Evolutionary conservation across 2,888 invertebrate species (phyloP).

Genomic region (Plebejus melissa): DNA sequence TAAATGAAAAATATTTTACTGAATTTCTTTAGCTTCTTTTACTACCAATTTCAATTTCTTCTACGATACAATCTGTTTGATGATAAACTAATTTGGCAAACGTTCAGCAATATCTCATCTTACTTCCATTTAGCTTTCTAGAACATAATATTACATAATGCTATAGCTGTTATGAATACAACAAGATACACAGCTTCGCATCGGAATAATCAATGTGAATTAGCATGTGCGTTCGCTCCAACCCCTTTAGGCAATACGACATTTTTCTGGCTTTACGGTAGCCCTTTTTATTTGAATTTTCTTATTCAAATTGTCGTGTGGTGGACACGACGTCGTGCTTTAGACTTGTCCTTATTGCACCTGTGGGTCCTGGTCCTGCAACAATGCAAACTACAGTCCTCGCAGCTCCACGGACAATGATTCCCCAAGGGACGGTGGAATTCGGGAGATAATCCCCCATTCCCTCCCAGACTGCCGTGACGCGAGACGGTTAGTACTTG

Average conservation of each 20-base stretch:
- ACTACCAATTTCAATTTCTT: slow-evolving; percentile 8
- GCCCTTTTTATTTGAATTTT: not conserved
- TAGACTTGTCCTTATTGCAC: not conserved
- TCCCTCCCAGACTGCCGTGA: slow-evolving; percentile 26
- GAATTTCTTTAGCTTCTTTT: not conserved
- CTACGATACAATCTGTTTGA: not conserved
- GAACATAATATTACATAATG: not conserved
- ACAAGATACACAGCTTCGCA: not conserved
- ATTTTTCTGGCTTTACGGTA: slow-evolving; percentile 1
- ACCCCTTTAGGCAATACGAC: not conserved
- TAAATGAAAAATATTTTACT: not conserved
- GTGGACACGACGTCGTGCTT: too few relatives aligned
- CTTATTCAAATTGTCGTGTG: not conserved
- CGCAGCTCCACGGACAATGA: slow-evolving; percentile 42
- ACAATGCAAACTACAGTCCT: not conserved
- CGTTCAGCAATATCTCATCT: not conserved
- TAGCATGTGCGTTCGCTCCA: not conserved
- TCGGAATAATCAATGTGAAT: not conserved
- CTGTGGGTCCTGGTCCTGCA: not conserved
- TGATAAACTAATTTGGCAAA: not conserved
- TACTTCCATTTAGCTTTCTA: not conserved
- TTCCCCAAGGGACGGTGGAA: slow-evolving; percentile 55
- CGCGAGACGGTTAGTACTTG: not conserved
- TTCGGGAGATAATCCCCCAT: slow-evolving; percentile 39
- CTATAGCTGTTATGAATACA: not conserved